Evolutionary conservation across 2,797 vertebrate species (phyloP), one percentile per base, ranked within the genome.

Genomic region (Chiroxiphia lanceolata): DNA sequence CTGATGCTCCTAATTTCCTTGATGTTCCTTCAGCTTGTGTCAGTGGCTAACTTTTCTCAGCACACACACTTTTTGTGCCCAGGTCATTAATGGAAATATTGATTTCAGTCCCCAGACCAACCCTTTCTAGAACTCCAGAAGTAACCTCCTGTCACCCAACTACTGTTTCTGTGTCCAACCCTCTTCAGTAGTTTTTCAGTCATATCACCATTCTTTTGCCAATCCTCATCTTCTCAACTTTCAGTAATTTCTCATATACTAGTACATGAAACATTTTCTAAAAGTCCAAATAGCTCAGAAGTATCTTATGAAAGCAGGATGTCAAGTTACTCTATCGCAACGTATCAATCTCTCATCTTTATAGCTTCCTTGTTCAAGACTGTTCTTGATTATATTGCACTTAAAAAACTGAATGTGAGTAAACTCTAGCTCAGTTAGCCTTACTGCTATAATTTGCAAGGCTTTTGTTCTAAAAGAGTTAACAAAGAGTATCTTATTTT

Each of bases 1-100:
- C 44, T 84, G n/a, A 77, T 93, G 40, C 44, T 87, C 70, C 94
- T 91, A 44, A 77, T 87, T 91, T 91, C 42, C 50, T 91, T 80
- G 23, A 54, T 92, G 48, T 64, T 29, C 47, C 60, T 84, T 84
- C 56, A 70, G 23, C 53, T 74, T 84, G 23, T 87, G 48, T 59
- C 45, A 83, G n/a, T 68, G 64, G 22, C 40, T 76, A 53, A 78
- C 67, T 87, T 94, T 77, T 74, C 63, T 89, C 60, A 83, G 48
- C 78, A n/a, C n/a, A 56, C 10, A 18, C 25, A 20, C 47, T 80
- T 89, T 68, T 92, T 69, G 63, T 87, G 75, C 75, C 51, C 64
- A 77, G 65, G 51, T 82, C 47, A 56, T 90, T 76, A 74, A 59
- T 78, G 68, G 63, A 87, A 90, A 76, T 74, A 74, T 23, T 56